Evolutionary conservation across 2,797 vertebrate genomes (phyloP), one percentile per base, ranked within the genome.

Genomic region (Smutsia gigantea): DNA sequence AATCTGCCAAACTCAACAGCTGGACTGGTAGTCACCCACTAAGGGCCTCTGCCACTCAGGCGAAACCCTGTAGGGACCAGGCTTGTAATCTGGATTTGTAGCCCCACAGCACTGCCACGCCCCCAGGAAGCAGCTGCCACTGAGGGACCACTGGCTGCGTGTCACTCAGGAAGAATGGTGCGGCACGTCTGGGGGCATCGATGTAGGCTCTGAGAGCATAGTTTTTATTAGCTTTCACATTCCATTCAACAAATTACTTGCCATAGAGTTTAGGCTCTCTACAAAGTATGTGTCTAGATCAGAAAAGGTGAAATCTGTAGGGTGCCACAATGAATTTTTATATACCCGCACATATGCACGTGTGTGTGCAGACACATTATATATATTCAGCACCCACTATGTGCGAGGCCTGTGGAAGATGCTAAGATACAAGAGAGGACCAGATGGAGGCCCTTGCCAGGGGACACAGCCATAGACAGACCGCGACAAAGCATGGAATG

Each of bases 81-180:
- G 59, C 19, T 4, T 42, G 5, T 25, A 31, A 46, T 1, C 0
- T 78, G 37, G 55, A 34, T 14, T 42, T 87, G 77, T 11, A 27
- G 49, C 81, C 71, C 29, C 18, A 2, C 25, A 5, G 19, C 57
- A 1, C 25, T 0, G 71, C 57, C 93, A 4, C 10, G 9, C 4
- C 31, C 5, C 23, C 29, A 31, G 37, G 77, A 34, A 69, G 79
- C 71, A 49, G 82, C 46, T 2, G 0, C 51, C 71, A 0, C 1
- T 5, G 49, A 11, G 18, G 0, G 29, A 10, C 6, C 53, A 7
- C 34, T 19, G 57, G 11, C 90, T n/a, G 37, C 5, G 49, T 4
- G 25, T 7, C 1, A 15, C 77, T 5, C 37, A 1, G 0, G 51
- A 9, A 10, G 9, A 1, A 49, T 4, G 21, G 3, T 2, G 68